Evolutionary conservation across 2,797 vertebrate genomes (phyloP), one percentile per base, ranked within the genome.

Genomic region (Megalops cyprinoides): DNA sequence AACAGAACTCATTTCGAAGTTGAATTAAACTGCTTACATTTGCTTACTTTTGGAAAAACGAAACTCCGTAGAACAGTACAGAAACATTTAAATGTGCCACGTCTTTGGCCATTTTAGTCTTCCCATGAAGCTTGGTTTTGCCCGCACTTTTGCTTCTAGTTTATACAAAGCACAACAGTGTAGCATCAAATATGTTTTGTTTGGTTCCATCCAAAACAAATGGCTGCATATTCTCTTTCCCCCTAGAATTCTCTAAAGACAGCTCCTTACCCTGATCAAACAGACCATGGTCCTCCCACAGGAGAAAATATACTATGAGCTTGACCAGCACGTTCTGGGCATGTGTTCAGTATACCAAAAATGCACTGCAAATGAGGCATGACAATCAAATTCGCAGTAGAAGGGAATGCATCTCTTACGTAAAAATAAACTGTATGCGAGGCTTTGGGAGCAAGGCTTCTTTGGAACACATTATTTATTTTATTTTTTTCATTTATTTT

Each of bases 341-440:
- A 84, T 85, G 87, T 87, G 87, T 20, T 79, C 82, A 74, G 62
- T 78, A 85, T 77, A 82, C 77, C 18, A 81, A 85, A 82, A 53
- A 67, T 48, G 76, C 87, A 56, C 76, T 83, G 88, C 88, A 89
- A 93, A 93, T 90, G 92, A 91, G 88, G 84, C 89, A 15, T 84
- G 89, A 88, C 92, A 91, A 91, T 92, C 91, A 90, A 89, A 91
- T 88, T 88, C 82, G 79, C 85, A 85, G 86, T 84, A 86, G 82
- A 84, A 74, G 82, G 88, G 91, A 77, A 79, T 18, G 60, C 65
- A 78, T 51, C 76, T 78, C 55, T 60, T 14, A 73, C 82, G 76
- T 76, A 55, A 76, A 85, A 84, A 82, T 81, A 85, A 79, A 71
- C 76, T 77, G 44, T n/a, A n/a, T 60, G 67, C 44, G 74, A 76